Evolutionary conservation across 2,113 vertebrate species (phyloP), one percentile per base, ranked within the genome.

Genomic region (Dasyurus viverrinus): DNA sequence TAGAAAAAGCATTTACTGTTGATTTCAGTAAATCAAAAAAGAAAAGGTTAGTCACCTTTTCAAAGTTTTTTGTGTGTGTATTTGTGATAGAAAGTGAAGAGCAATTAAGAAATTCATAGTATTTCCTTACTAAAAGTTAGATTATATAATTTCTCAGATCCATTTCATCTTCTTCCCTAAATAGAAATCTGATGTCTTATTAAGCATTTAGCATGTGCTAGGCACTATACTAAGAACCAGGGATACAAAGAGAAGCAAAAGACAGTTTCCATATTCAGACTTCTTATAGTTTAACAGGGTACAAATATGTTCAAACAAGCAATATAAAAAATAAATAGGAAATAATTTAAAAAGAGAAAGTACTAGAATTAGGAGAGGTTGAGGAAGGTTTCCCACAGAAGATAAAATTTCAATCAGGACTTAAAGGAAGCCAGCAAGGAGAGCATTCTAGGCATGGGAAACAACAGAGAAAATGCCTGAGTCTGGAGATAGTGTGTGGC

Each of bases 121-220:
- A 42, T 42, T 84, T 84, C n/a, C 7, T 84, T 84, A 84, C 42
- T 42, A 84, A n/a, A 84, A 84, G 7, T 22, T 84, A 84, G 68
- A 48, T 48, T 84, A 84, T 22, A 23, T 84, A 84, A 84, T 36
- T 42, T 84, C 68, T 84, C n/a, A 84, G 16, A 23, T 84, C n/a
- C 68, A 84, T 42, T 84, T 42, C n/a, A 8, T 84, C 68, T 6
- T 84, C n/a, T 27, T 84, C n/a, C 68, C 42, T 8, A 84, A 84
- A 8, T 42, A 19, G 7, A 23, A 84, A 8, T 42, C 68, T 23
- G 19, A n/a, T 84, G 16, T 84, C 68, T 84, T 92, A 94, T 10
- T 92, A 89, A 96, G 50, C 50, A 96, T 42, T 36, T 54, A 76
- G 27, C 55, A 76, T 84, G 25, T 42, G 2, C 93, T 36, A 95